These are phyloP conservation scores for Pristis pectinata DNA, from an alignment of 2,797 vertebrate species.

Conservation along the genomic window DNA sequence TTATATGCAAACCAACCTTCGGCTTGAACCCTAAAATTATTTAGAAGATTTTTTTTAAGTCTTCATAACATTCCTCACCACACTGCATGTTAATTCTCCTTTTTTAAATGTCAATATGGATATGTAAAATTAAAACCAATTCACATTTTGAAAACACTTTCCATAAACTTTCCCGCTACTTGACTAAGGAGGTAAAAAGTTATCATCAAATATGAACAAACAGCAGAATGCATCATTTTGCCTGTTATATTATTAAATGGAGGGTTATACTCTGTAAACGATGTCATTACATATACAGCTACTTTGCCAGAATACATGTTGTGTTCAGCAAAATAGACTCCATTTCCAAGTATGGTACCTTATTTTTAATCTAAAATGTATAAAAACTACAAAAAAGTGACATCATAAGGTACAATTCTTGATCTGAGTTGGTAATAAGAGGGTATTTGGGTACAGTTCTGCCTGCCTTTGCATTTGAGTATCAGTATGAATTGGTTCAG, in stretches of 20 bases:
- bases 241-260: slow-evolving; percentile 21
- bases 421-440: slow-evolving; percentile 31
- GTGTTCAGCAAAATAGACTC: neutral
- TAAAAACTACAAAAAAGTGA: neutral
- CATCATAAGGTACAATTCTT: neutral
- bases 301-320: neutral
- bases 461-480: neutral
- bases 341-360: neutral
- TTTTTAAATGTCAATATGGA: neutral
- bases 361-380: slow-evolving; percentile 15
- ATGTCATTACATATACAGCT: neutral
- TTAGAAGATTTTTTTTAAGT: neutral
- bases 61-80: neutral
- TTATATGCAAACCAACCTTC: neutral
- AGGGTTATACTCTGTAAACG: neutral
- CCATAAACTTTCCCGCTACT: neutral
- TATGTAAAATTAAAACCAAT: neutral
- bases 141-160: neutral
- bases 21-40: slow-evolving; percentile 17
- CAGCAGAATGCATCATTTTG: neutral
- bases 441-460: neutral
- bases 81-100: neutral
- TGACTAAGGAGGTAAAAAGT: neutral
- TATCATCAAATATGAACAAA: neutral
- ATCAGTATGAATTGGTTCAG: neutral